These are phyloP conservation scores for Drosophila carrolli DNA, from an alignment of 1,140 invertebrate genomes.

Conservation along the genomic window DNA sequence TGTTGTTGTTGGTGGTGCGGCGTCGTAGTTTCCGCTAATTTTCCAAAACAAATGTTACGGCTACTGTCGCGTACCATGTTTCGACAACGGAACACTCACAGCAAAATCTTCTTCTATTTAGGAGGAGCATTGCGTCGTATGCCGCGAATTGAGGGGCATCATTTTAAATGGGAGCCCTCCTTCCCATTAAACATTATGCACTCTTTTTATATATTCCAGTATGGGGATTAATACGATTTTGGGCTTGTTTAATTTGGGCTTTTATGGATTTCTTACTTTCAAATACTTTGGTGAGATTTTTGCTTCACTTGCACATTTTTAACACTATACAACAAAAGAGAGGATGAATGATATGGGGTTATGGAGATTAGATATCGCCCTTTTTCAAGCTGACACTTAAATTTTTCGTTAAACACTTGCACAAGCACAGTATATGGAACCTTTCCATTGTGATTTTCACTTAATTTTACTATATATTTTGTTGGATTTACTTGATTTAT, in stretches of 20 bases:
- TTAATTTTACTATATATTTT: conserved; percentile 18
- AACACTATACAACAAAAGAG: conserved; percentile 37
- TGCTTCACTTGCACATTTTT: conserved; percentile 53
- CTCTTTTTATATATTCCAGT: conserved; percentile 15
- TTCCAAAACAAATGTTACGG: conserved; percentile 99
- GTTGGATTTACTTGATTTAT: conserved; percentile 25
- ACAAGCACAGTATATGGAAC: conserved; percentile 8
- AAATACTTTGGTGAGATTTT: conserved; percentile 25
- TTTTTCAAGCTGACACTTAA: conserved; percentile 9
- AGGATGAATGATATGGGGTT: neutral
- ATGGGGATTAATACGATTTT: conserved; percentile 2
- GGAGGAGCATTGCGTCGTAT: conserved; percentile 70
- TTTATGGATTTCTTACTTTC: conserved; percentile 15
- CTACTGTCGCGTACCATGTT: conserved; percentile 99
- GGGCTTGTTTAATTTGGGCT: conserved; percentile 9
- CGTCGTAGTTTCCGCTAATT: conserved; percentile 98
- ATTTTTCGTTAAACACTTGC: conserved; percentile 2
- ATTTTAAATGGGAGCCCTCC: conserved; percentile 78
- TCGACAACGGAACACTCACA: conserved; percentile 83
- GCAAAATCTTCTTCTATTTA: conserved; percentile 60
- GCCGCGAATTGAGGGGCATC: conserved; percentile 71
- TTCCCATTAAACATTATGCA: conserved; percentile 63
- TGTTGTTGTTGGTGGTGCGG: conserved; percentile 50
- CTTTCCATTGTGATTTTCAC: conserved; percentile 2
- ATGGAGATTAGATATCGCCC: conserved; percentile 18